Base-by-base conservation (phyloP, 2,797 vertebrate species). In the Pampus argenteus region DNA sequence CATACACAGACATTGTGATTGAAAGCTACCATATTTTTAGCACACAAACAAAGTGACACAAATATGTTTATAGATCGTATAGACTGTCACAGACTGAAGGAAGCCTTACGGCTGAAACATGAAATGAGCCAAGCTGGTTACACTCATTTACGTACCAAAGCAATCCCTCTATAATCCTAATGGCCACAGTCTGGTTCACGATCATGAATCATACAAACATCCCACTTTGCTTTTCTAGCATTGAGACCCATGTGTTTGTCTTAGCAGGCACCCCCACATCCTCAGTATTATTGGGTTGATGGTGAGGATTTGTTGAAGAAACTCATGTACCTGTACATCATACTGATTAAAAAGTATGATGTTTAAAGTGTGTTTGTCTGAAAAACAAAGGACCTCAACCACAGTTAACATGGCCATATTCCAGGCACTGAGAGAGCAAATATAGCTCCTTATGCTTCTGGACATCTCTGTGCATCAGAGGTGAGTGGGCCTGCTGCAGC, bases 401-500 rank as follows among this genome's bases (percentile, higher is more conserved):
- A 25, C 57, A 78, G 66, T 54, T 74, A 65, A 36, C 44, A 47
- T 45, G 34, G 54, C 28, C 26, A 65, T 47, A 59, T 61, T 42
- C 60, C 44, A 54, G 62, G 49, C 0, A 4, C 38, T 45, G 64
- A 71, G 29, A 78, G 7, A 26, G 45, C 31, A 62, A 71, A 70
- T 62, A 20, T 3, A 45, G 31, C 29, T 65, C 44, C 61, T 51
- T 13, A n/a, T 45, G 47, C 36, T 31, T 68, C 63, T 58, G 40
- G 54, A 56, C 13, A 52, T 69, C 29, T 55, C 48, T 60, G 18
- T 52, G 20, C 42, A 61, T 66, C 15, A 2, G 44, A 50, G n/a
- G 11, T 48, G 3, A 71, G 75, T 14, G 40, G 44, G 20, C 49
- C 74, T 76, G 78, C 83, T 84, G 86, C 82, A 88, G 71, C 28